These are phyloP conservation scores for Microtus montanus DNA, from an alignment of 2,113 vertebrate genomes.

Conservation along the genomic window DNA sequence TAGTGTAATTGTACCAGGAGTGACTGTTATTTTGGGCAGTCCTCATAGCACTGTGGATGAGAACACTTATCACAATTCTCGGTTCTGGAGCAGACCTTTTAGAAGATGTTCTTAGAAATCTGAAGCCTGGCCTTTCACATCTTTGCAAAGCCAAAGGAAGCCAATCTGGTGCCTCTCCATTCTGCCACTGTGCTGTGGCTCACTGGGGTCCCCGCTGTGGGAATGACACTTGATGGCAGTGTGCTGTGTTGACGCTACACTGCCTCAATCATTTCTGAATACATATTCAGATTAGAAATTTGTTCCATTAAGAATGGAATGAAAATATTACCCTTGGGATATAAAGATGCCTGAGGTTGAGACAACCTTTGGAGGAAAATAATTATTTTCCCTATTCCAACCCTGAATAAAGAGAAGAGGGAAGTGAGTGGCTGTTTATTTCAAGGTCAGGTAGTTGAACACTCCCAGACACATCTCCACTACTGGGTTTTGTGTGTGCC, in stretches of 20 bases:
- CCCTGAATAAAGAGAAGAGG: background rate
- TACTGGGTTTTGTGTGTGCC: background rate
- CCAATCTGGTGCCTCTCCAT: background rate
- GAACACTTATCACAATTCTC: conserved; percentile 23
- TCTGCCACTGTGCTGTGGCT: background rate
- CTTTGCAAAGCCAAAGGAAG: background rate
- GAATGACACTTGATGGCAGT: background rate
- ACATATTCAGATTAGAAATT: conserved; percentile 74
- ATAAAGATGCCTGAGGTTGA: conserved; percentile 39
- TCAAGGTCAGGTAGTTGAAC: conserved; percentile 31
- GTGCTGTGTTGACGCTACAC: conserved; percentile 20
- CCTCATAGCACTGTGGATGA: conserved; percentile 13
- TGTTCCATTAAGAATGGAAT: conserved; percentile 67
- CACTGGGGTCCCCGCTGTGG: background rate
- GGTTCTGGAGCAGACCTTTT: background rate
- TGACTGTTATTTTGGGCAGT: conserved; percentile 25
- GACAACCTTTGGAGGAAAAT: conserved; percentile 28
- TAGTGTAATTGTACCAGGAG: conserved; percentile 52
- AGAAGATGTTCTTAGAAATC: background rate
- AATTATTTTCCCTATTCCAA: conserved; percentile 35
- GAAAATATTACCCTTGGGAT: conserved; percentile 70
- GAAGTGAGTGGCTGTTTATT: conserved; percentile 11
- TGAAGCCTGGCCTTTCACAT: background rate
- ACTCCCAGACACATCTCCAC: background rate
- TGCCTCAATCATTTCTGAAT: conserved; percentile 69